Conservation (phyloP, 2,797 vertebrate genomes). For the Cryptoprocta ferox region DNA sequence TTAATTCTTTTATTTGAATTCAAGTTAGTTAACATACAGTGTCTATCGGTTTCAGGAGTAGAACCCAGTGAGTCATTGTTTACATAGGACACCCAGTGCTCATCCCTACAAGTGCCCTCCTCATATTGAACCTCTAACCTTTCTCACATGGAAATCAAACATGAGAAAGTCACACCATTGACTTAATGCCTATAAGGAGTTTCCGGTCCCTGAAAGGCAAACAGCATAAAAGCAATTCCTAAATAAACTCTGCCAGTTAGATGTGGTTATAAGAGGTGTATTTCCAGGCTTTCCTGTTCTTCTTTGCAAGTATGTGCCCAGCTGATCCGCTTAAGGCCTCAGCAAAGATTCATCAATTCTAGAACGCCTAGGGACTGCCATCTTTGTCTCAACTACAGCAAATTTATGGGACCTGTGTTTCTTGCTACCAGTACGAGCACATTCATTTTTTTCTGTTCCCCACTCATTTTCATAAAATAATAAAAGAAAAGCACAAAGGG, state of each 20-base stretch:
- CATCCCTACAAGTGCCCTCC: no score
- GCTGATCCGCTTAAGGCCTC: background rate
- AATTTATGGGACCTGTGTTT: conserved; percentile 44
- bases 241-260: background rate
- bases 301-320: background rate
- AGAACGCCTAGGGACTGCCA: conserved; percentile 28
- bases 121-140: background rate
- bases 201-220: background rate
- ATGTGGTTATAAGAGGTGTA: background rate
- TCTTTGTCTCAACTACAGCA: conserved; percentile 53
- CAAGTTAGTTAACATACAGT: no score
- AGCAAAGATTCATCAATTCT: conserved; percentile 58
- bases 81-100: no score
- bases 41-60: no score
- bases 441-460: conserved; percentile 46
- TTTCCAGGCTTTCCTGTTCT: background rate
- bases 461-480: conserved; percentile 69
- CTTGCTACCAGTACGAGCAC: background rate
- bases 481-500: conserved; percentile 53
- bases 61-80: no score
- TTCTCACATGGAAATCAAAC: background rate
- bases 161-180: background rate
- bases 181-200: background rate
- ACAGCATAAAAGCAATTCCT: background rate
- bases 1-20: no score